Evolutionary conservation across 2,797 vertebrate species (phyloP), one percentile per base, ranked within the genome.

Genomic region (Sebastes diaconus): DNA sequence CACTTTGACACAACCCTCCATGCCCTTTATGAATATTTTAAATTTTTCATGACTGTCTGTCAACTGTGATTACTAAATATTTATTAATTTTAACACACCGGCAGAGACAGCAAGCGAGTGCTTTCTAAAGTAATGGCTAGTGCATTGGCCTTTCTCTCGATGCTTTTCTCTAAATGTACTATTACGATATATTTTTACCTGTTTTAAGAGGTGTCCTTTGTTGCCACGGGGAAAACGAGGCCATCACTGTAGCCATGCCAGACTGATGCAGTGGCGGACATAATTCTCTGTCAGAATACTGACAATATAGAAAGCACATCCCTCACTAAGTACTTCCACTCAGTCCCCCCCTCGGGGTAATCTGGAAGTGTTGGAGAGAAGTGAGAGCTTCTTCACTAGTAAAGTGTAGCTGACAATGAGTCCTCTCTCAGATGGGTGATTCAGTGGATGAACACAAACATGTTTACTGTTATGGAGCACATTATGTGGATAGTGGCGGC

Each of bases 21-120:
- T 89, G 87, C 87, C 84, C 88, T 91, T 77, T 73, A 90, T 93
- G 80, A 89, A 93, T 94, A 92, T 91, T 92, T 90, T 3, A 89
- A 77, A 64, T 25, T 75, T 18, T 75, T 76, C 67, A 74, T 82
- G 80, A 90, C 72, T 90, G 84, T 86, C 88, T 88, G 89, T 90
- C 91, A 85, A 2, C 71, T 63, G 63, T 13, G 65, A 87, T 92
- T 68, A 86, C 80, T 87, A 82, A 83, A 65, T 75, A 65, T 27
- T 24, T 81, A 64, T 85, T 81, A 57, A 79, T 85, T 80, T 81
- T 34, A 75, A 64, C 39, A 36, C 34, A 63, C 52, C 55, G 10
- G 60, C 54, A 74, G 68, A 27, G 32, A 75, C 27, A 24, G 34
- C 24, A 11, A 3, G 59, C 16, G n/a, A 30, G 34, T 27, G 25